Base-by-base conservation (phyloP, 2,888 invertebrate genomes). In the Rhynchonema sp. region DNA sequence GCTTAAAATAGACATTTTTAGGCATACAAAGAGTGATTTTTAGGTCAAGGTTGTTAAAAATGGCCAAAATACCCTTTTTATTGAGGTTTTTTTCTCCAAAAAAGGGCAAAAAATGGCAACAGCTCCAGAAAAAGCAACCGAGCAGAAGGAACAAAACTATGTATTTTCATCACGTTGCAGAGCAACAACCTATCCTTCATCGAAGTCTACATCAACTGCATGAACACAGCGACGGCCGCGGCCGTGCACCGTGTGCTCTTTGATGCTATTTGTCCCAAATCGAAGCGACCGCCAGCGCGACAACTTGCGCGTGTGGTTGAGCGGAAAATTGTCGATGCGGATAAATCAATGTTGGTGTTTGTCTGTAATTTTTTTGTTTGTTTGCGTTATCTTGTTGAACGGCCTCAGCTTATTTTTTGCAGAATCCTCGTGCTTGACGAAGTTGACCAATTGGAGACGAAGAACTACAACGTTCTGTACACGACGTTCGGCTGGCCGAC, bases 401-500 rank as follows among this genome's bases (percentile, higher is more conserved):
- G n/a, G n/a, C n/a, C n/a, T n/a, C n/a, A n/a, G n/a, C n/a, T n/a
- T n/a, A n/a, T n/a, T n/a, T 13, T 17, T 59, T 63, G 6, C 61
- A 63, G 64, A 26, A 62, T 94, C 26, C 74, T 94, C 64, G 83
- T 96, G 20, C 73, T 98, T 61, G 96, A 96, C 74, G 96, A 96
- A 78, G 85, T 96, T 62, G 96, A 98, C 74, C 90, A 94, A 73
- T 75, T 98, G 49, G 84, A 85, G 68, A 71, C 70, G 57, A 76
- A 74, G 61, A 84, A 84, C 64, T 89, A 91, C 69, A 83, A 86
- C 0, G 84, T 94, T 1, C 77, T 96, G 6, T 92, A 94, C 75
- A 84, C 85, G 1, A 82, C 94, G 66, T 94, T 96, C 73, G 88
- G 89, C 72, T 92, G 90, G 91, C 87, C 92, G 0, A 80, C 85